These are phyloP conservation scores for Drosophila parvula DNA, from an alignment of 1,140 invertebrate genomes.

Conservation along the genomic window DNA sequence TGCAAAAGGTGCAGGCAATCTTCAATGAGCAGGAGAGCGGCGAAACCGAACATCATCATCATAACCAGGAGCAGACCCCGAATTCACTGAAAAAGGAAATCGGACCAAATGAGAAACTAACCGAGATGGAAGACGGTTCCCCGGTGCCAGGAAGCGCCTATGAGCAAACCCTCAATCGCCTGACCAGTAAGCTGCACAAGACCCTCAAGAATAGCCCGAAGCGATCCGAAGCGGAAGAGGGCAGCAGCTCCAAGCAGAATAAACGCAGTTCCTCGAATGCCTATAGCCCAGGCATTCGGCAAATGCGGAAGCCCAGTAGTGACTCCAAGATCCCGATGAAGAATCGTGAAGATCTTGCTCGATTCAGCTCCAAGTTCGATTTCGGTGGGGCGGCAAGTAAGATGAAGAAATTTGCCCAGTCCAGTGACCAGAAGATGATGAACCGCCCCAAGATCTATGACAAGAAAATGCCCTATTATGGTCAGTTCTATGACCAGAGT, in stretches of 20 bases:
- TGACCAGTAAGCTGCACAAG: neutral
- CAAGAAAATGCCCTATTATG: too few relatives aligned
- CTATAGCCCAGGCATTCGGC: too few relatives aligned
- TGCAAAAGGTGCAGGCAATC: neutral
- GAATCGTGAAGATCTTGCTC: too few relatives aligned
- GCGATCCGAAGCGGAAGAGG: neutral
- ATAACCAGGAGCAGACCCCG: neutral
- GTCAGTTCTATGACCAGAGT: too few relatives aligned
- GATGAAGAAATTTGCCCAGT: too few relatives aligned
- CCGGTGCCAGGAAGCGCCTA: neutral
- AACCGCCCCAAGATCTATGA: too few relatives aligned
- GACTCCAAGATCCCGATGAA: neutral
- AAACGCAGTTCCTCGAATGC: neutral
- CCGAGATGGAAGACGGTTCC: neutral
- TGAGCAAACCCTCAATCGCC: neutral
- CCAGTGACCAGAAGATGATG: too few relatives aligned
- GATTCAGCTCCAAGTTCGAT: too few relatives aligned
- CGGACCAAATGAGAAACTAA: neutral
- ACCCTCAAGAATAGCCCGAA: neutral
- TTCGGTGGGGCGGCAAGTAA: too few relatives aligned
- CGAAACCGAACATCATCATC: neutral
- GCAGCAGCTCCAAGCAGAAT: too few relatives aligned
- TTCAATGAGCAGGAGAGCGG: neutral
- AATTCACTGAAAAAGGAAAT: neutral
- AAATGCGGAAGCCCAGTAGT: too few relatives aligned